Percentiles rank a stretch among this genome's conserved stretches.
Conservation (phyloP, 2,113 vertebrate species). For the Falco punctatus region DNA sequence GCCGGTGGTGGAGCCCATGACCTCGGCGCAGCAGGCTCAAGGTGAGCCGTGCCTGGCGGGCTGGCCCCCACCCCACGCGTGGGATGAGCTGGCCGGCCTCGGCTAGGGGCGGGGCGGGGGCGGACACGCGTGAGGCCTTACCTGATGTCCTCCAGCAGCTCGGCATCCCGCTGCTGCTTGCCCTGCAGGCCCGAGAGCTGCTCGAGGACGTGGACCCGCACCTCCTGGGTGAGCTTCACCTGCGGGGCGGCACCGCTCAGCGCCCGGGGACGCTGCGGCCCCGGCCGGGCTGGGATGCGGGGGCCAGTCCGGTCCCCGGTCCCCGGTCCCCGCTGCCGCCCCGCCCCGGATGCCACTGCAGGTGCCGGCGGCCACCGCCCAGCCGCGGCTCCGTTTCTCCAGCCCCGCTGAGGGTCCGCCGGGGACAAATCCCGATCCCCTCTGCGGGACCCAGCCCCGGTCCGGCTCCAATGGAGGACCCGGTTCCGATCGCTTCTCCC, state of each 20-base stretch:
- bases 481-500: not conserved
- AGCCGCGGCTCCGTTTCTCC: not conserved
- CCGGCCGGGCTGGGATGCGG: no score
- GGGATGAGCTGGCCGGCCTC: not conserved
- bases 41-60: not conserved
- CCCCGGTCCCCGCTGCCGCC: no score
- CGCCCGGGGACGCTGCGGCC: not conserved
- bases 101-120: no score
- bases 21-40: not conserved
- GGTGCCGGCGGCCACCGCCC: not conserved
- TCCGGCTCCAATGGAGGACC: not conserved
- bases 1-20: not conserved
- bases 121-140: not conserved
- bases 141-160: constrained; percentile 92
- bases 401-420: not conserved
- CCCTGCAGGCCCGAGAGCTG: constrained; percentile 84
- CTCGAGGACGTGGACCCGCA: constrained; percentile 85
- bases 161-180: constrained; percentile 85
- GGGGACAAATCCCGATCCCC: not conserved
- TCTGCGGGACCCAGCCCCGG: not conserved
- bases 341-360: not conserved
- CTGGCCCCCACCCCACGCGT: accelerated
- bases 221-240: constrained; percentile 88
- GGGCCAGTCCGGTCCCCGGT: not conserved
- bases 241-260: constrained; percentile 30